Evolutionary conservation across 2,797 vertebrate species (phyloP).

Genomic region (Leptoclinus maculatus): DNA sequence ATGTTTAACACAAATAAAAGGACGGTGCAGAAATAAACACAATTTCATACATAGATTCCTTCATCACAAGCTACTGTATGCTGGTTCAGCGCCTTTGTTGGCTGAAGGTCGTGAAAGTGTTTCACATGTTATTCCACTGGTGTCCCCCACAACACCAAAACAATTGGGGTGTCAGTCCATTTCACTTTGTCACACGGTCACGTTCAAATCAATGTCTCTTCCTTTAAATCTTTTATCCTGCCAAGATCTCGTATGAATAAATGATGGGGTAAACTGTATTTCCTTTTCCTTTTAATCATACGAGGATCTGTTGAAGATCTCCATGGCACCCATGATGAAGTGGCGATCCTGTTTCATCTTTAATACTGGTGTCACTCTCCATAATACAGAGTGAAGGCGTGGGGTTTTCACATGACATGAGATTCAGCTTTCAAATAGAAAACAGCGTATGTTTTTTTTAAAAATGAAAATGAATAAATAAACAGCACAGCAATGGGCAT

Average conservation of each 20-base stretch:
- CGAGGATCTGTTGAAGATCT: background rate
- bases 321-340: conserved; percentile 4
- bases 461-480: background rate
- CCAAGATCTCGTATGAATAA: conserved; percentile 8
- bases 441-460: background rate
- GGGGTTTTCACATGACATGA: background rate
- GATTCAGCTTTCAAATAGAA: background rate
- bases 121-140: background rate
- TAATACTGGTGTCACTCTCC: conserved; percentile 24
- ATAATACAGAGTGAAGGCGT: conserved; percentile 12
- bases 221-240: conserved; percentile 9
- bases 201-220: conserved; percentile 12
- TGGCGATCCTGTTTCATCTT: conserved; percentile 7
- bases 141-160: background rate
- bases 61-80: background rate
- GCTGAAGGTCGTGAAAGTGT: background rate
- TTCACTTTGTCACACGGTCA: conserved; percentile 8
- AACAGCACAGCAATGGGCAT: background rate
- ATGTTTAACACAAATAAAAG: background rate
- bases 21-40: background rate
- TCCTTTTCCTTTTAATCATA: conserved; percentile 31
- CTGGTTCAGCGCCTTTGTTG: background rate
- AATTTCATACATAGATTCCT: background rate
- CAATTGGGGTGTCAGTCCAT: background rate
- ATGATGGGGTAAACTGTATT: conserved; percentile 3